Conservation (phyloP, 2,113 vertebrate genomes). For the Lepus europaeus region DNA sequence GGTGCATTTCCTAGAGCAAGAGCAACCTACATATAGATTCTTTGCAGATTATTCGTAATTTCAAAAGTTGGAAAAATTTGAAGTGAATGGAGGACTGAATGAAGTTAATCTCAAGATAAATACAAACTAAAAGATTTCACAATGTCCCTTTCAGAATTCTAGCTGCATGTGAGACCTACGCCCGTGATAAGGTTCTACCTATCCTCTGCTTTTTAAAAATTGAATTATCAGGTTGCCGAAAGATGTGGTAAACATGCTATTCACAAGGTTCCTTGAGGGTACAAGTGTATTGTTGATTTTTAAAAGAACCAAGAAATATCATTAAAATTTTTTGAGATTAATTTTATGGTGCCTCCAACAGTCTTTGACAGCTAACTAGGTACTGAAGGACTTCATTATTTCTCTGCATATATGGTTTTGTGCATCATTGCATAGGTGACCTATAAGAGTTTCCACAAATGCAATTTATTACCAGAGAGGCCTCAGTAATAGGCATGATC, state of each 20-base stretch:
- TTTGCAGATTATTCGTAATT: slow-evolving; percentile 31
- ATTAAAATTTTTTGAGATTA: slow-evolving; percentile 34
- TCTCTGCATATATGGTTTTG: neutral
- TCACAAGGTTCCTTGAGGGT: neutral
- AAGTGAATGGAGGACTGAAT: neutral
- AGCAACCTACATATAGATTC: neutral
- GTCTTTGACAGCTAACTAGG: neutral
- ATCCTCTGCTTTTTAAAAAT: slow-evolving; percentile 17
- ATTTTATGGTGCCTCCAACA: neutral
- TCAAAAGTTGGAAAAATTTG: neutral
- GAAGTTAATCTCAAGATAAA: slow-evolving; percentile 45
- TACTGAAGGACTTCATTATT: neutral
- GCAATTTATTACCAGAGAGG: neutral
- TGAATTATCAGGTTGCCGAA: neutral
- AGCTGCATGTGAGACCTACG: neutral
- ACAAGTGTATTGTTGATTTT: neutral
- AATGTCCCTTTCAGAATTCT: slow-evolving; percentile 38
- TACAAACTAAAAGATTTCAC: neutral
- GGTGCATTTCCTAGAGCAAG: neutral
- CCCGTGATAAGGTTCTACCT: neutral
- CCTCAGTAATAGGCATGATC: neutral
- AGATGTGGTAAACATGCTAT: neutral
- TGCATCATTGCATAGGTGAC: slow-evolving; percentile 24
- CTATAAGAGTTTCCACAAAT: slow-evolving; percentile 4
- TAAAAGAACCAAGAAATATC: neutral